Base-by-base conservation (phyloP, 37 sponge, comb jelly and placozoan species). In the Crambe crambe region DNA sequence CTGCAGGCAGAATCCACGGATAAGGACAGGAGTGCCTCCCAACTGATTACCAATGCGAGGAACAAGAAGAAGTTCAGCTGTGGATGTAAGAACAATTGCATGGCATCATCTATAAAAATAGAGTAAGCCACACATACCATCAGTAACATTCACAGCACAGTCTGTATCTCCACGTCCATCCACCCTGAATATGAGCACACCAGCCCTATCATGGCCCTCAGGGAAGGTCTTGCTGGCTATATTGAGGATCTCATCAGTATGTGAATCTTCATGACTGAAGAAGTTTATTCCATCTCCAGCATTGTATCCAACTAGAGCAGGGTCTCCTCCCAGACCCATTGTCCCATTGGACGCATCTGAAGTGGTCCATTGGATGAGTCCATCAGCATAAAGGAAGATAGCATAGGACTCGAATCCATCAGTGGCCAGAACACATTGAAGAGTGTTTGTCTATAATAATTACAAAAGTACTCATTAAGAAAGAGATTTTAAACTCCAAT, bases 21-120 rank as follows among this genome's bases (percentile, higher is more conserved):
- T 18, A 18, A 68, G 37, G 5, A 68, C 69, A 3, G 69, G 69
- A 2, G 69, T 68, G 5, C 69, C 69, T 31, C 69, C 69, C 5
- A 63, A 63, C 22, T 26, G 25, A 63, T 22, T 15, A 32, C 69
- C 51, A 47, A 47, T 47, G 12, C 51, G 51, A 15, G 51, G 51
- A 12, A 12, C n/a, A n/a, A n/a, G n/a, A n/a, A n/a, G n/a, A n/a
- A n/a, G n/a, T n/a, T n/a, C n/a, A n/a, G n/a, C n/a, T n/a, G n/a
- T n/a, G n/a, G n/a, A n/a, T n/a, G n/a, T n/a, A n/a, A n/a, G n/a
- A n/a, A n/a, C n/a, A n/a, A n/a, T n/a, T n/a, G n/a, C n/a, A n/a
- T n/a, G n/a, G n/a, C n/a, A n/a, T n/a, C n/a, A n/a, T n/a, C n/a
- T n/a, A n/a, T n/a, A n/a, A n/a, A n/a, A n/a, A n/a, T n/a, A n/a